Evolutionary conservation across 1,140 invertebrate genomes (phyloP).

Genomic region (Trachelipus rathkii): DNA sequence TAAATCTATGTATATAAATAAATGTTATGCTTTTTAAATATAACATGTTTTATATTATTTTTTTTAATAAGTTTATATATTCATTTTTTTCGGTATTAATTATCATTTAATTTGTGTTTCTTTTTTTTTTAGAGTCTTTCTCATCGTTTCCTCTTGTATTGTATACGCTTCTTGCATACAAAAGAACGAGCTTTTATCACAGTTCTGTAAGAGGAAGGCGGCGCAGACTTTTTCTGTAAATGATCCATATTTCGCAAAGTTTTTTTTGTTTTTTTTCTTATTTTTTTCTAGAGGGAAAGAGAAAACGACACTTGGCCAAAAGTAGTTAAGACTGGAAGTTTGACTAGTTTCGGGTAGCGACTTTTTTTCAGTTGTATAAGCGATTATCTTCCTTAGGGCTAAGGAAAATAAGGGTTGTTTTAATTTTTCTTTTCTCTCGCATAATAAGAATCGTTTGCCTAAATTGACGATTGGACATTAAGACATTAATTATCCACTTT

Average conservation of each 20-base stretch:
- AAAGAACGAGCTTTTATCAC: not conserved
- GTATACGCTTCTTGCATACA: no score
- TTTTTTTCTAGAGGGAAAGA: not conserved
- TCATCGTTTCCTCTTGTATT: no score
- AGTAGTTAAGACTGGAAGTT: slow-evolving; percentile 12
- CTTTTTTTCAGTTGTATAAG: not conserved
- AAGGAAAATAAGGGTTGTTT: slow-evolving; percentile 19
- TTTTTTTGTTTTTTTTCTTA: not conserved
- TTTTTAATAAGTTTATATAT: no score
- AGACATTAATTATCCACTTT: slow-evolving; percentile 44
- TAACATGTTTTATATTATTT: no score
- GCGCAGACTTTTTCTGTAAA: not conserved
- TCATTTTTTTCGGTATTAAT: no score
- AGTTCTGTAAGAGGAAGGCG: not conserved
- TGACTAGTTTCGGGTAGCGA: not conserved
- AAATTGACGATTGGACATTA: slow-evolving; percentile 44
- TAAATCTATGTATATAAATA: no score
- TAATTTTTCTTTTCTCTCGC: slow-evolving; percentile 18
- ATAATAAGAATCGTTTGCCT: slow-evolving; percentile 42
- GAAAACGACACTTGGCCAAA: slow-evolving; percentile 11
- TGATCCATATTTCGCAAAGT: slow-evolving; percentile 3
- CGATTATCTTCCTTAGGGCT: slow-evolving; percentile 20
- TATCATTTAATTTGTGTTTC: no score
- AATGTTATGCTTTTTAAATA: no score
- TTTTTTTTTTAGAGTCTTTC: no score